A percentile compares a stretch with the other conserved stretches of the same genome.
Conservation (phyloP, 2,888 invertebrate species). For the Philaethria dido region DNA sequence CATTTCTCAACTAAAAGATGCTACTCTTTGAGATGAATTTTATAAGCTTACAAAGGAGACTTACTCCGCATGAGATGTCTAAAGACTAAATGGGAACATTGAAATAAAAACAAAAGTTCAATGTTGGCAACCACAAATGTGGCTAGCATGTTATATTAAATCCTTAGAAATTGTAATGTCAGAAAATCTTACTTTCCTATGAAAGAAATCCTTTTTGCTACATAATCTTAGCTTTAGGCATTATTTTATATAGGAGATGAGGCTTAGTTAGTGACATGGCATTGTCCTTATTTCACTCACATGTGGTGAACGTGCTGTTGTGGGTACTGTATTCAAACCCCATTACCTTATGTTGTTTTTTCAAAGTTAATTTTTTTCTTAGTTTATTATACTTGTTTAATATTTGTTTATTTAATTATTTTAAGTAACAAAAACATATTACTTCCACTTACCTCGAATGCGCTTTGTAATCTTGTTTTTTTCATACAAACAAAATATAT, state of each 20-base stretch:
- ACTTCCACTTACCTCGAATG: neutral
- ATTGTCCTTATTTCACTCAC: too few relatives aligned
- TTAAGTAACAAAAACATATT: neutral
- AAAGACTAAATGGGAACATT: slow-evolving; percentile 19
- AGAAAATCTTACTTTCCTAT: neutral
- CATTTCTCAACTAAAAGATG: slow-evolving; percentile 15
- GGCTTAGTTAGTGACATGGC: too few relatives aligned
- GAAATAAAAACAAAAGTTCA: slow-evolving; percentile 26
- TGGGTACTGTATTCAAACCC: too few relatives aligned
- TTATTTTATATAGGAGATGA: neutral
- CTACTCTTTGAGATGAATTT: slow-evolving; percentile 12
- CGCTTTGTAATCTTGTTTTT: neutral
- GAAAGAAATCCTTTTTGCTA: neutral
- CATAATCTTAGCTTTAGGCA: neutral
- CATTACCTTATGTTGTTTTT: too few relatives aligned
- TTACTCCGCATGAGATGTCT: slow-evolving; percentile 16
- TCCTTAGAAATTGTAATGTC: slow-evolving; percentile 25
- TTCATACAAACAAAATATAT: slow-evolving; percentile 1
- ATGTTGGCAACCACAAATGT: slow-evolving; percentile 24
- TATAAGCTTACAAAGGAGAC: slow-evolving; percentile 17
- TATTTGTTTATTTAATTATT: too few relatives aligned
- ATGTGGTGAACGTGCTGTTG: neutral
- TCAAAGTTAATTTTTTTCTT: too few relatives aligned
- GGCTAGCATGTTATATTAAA: slow-evolving; percentile 23
- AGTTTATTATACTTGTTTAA: too few relatives aligned